Percentiles rank a stretch among this genome's conserved stretches.
Conservation (phyloP, 2,113 vertebrate species). For the Hoplias malabaricus region DNA sequence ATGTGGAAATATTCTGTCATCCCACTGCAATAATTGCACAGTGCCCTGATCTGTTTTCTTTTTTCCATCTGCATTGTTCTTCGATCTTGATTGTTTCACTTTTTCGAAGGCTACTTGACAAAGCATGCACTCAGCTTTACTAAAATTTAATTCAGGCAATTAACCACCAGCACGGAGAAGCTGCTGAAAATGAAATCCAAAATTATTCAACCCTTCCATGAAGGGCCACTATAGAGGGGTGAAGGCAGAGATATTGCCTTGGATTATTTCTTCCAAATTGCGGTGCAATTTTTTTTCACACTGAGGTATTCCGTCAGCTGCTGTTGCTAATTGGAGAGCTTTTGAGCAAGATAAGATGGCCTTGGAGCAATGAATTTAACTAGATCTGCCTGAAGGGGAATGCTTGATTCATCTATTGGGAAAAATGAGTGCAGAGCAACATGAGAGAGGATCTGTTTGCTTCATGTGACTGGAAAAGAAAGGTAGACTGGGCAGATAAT, state of each 20-base stretch:
- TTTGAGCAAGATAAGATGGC: slow-evolving; percentile 7
- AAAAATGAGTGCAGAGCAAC: neutral
- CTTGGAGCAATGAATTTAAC: slow-evolving; percentile 35
- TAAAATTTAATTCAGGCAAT: slow-evolving; percentile 39
- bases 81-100: neutral
- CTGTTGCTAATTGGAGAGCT: slow-evolving; percentile 19
- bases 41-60: neutral
- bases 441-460: neutral
- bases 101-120: slow-evolving; percentile 7
- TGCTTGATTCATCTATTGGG: neutral
- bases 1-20: slow-evolving; percentile 1
- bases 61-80: neutral
- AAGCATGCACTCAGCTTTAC: neutral
- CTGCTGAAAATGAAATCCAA: slow-evolving; percentile 29
- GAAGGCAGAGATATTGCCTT: slow-evolving; percentile 21
- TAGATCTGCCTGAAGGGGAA: slow-evolving; percentile 5
- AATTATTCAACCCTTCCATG: slow-evolving; percentile 18
- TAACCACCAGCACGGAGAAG: slow-evolving; percentile 26
- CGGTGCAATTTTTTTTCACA: neutral
- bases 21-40: slow-evolving; percentile 19
- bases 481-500: neutral
- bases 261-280: slow-evolving; percentile 29
- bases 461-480: neutral
- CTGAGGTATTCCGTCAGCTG: slow-evolving; percentile 23
- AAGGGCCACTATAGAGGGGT: slow-evolving; percentile 14